Conservation (phyloP, 1,140 invertebrate species). For the Hetaerina americana region DNA sequence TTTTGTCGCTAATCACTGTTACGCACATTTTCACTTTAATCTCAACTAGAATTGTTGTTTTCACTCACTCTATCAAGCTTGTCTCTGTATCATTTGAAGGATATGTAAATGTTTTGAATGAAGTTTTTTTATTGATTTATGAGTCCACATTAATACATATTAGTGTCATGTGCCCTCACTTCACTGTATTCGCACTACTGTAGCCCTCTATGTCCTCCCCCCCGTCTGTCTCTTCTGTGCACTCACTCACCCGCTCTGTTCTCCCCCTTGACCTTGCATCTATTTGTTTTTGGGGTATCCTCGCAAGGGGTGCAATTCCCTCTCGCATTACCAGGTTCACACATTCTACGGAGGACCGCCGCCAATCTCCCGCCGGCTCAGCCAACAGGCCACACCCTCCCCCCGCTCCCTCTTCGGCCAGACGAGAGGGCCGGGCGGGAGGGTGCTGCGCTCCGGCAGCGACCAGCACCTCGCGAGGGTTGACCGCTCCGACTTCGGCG, state of each 20-base stretch:
- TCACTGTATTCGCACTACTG: slow-evolving; percentile 17
- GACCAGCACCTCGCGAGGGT: slow-evolving; percentile 72
- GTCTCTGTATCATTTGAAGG: no score
- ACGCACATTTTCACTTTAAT: no score
- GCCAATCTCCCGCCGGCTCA: slow-evolving; percentile 30
- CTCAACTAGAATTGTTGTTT: no score
- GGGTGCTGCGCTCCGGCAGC: slow-evolving; percentile 64
- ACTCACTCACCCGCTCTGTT: slow-evolving; percentile 4
- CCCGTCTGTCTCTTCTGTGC: neutral
- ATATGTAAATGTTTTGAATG: no score
- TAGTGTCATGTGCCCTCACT: no score
- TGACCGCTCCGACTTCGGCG: slow-evolving; percentile 40
- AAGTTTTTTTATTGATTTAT: no score
- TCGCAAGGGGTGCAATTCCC: neutral
- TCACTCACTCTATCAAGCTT: no score
- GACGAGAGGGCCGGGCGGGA: neutral
- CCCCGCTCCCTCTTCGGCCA: neutral
- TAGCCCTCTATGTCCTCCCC: no score
- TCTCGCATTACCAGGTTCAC: slow-evolving; percentile 40
- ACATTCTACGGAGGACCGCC: slow-evolving; percentile 57
- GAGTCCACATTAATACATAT: no score
- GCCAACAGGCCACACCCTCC: neutral
- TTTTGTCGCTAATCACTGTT: neutral
- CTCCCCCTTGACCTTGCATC: neutral
- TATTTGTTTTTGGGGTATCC: neutral